Percentiles rank a stretch among this genome's conserved stretches.
These are phyloP conservation scores for Spatulosminthurus flaviceps DNA, from an alignment of 2,888 invertebrate species.

Conservation along the genomic window DNA sequence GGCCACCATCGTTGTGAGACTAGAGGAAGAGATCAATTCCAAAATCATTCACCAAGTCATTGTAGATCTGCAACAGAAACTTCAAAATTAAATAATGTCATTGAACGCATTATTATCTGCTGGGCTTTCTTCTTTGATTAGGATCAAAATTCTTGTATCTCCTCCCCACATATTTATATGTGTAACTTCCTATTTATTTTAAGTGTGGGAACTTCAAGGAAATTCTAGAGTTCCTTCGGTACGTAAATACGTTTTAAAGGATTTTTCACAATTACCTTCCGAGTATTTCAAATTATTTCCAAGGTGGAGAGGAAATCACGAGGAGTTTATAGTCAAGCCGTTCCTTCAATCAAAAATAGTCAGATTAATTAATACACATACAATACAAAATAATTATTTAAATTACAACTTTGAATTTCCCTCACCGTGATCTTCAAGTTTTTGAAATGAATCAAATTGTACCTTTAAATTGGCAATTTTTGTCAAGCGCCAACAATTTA, in stretches of 20 bases:
- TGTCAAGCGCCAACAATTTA: background rate
- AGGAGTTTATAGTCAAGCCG: background rate
- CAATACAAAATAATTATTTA: no score
- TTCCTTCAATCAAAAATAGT: conserved; percentile 7
- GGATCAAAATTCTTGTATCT: background rate
- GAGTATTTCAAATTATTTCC: background rate
- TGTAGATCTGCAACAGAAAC: conserved; percentile 22
- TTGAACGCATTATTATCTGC: conserved; percentile 36
- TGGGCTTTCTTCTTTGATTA: conserved; percentile 49
- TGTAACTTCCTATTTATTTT: no score
- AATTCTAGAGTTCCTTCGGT: no score
- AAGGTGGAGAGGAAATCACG: background rate
- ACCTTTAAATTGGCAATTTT: background rate
- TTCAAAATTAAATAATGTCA: conserved; percentile 25
- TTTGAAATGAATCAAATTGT: no score
- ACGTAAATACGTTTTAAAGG: no score
- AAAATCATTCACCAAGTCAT: conserved; percentile 2
- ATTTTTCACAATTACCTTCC: no score
- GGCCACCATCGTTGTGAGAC: background rate
- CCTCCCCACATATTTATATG: no score
- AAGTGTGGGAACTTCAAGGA: no score
- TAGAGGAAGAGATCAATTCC: background rate
- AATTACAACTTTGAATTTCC: no score
- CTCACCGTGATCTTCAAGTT: no score
- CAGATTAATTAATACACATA: no score